Percentiles rank a stretch among this genome's conserved stretches.
Conservation (phyloP, 2,113 vertebrate species). For the Alces alces region DNA sequence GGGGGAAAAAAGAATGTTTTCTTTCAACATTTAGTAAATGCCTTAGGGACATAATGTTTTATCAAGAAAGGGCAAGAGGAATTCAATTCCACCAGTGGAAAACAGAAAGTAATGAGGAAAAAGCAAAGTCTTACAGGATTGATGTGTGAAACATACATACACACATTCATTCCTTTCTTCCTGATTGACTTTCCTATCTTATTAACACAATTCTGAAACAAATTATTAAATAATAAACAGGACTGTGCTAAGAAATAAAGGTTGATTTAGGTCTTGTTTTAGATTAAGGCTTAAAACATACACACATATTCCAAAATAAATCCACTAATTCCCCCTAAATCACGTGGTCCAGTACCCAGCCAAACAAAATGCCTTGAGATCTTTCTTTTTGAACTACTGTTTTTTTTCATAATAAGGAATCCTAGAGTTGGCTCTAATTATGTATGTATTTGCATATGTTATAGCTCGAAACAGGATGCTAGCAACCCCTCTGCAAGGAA, state of each 20-base stretch:
- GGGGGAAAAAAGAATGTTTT: not conserved
- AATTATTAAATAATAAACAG: not conserved
- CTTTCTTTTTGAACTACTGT: not conserved
- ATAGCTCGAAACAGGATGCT: not conserved
- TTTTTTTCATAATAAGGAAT: conserved; percentile 35
- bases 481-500: not conserved
- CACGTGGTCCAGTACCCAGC: not conserved
- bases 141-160: no score
- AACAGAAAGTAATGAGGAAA: not conserved
- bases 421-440: not conserved
- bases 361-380: not conserved
- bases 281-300: not conserved
- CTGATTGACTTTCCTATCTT: not conserved
- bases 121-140: not conserved
- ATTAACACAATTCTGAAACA: not conserved
- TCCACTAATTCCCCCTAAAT: not conserved
- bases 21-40: not conserved
- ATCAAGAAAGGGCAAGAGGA: not conserved
- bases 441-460: not conserved
- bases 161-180: not conserved
- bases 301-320: not conserved
- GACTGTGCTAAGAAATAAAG: not conserved
- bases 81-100: not conserved
- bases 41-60: not conserved
- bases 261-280: not conserved